phyloP scores from a whole-genome alignment of 2,888 invertebrate species.

The Malthinus flaveolus region DNA sequence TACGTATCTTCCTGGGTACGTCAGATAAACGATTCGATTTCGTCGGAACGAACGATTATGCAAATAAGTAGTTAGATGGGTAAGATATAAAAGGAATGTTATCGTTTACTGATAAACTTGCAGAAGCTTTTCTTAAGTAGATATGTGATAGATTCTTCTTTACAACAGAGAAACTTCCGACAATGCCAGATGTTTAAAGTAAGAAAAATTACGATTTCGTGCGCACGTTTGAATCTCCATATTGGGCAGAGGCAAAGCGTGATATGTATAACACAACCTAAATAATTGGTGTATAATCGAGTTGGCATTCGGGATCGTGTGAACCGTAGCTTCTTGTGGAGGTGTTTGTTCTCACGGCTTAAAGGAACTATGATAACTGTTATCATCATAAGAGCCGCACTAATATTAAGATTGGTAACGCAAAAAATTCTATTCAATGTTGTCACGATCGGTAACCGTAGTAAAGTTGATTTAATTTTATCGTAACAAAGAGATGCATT shows the following conservation, averaged over 20 bases:
- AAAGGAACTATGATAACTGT: slow-evolving; percentile 37
- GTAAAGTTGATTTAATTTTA: not conserved
- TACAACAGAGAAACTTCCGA: slow-evolving; percentile 23
- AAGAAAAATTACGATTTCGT: slow-evolving; percentile 47
- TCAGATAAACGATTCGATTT: too few relatives aligned
- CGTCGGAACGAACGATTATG: too few relatives aligned
- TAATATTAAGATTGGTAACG: slow-evolving; percentile 23
- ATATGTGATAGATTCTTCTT: not conserved
- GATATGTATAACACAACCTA: slow-evolving; percentile 55
- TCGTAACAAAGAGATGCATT: slow-evolving; percentile 5
- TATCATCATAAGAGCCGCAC: slow-evolving; percentile 34
- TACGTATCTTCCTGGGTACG: too few relatives aligned
- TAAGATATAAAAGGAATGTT: too few relatives aligned
- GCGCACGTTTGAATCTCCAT: slow-evolving; percentile 50
- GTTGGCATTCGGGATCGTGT: slow-evolving; percentile 51
- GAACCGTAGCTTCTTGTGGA: slow-evolving; percentile 42
- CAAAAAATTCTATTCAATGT: slow-evolving; percentile 16
- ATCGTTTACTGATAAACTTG: not conserved
- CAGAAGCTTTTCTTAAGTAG: not conserved
- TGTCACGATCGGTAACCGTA: slow-evolving; percentile 17
- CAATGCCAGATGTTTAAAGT: slow-evolving; percentile 33
- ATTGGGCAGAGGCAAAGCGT: slow-evolving; percentile 49
- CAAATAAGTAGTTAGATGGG: too few relatives aligned
- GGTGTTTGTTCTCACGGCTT: slow-evolving; percentile 37
- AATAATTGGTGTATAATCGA: slow-evolving; percentile 54